Evolutionary conservation across 2,113 vertebrate genomes (phyloP).

Genomic region (Crocuta crocuta): DNA sequence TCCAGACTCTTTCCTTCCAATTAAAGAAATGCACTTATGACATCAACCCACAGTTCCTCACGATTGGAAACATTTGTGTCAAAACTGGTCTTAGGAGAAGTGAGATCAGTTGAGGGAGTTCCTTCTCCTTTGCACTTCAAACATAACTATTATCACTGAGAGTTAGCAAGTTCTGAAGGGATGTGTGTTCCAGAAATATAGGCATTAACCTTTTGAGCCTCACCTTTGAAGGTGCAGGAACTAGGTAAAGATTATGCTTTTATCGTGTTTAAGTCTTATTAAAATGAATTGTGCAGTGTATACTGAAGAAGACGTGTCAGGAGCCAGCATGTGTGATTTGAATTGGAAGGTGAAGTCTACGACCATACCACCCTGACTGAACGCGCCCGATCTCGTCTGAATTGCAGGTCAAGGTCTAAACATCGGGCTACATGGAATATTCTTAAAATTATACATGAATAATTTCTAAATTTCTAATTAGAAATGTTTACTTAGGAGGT

Average conservation of each 20-base stretch:
- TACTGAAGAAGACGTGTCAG: not conserved
- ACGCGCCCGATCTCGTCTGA: too few relatives aligned
- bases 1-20: not conserved
- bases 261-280: not conserved
- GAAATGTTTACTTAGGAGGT: not conserved
- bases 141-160: not conserved
- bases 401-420: not conserved
- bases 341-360: not conserved
- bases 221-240: not conserved
- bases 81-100: not conserved
- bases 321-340: not conserved
- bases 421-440: not conserved
- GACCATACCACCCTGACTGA: too few relatives aligned
- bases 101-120: not conserved
- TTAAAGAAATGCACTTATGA: not conserved
- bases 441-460: not conserved
- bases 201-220: not conserved
- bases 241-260: not conserved
- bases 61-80: not conserved
- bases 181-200: not conserved
- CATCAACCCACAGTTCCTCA: not conserved
- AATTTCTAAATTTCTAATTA: not conserved
- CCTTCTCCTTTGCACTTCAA: not conserved
- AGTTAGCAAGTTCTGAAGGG: not conserved
- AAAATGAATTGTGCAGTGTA: not conserved